Percentiles rank a stretch among this genome's conserved stretches.
phyloP scores from a whole-genome alignment of 2,797 vertebrate species.

The Eospalax fontanierii region DNA sequence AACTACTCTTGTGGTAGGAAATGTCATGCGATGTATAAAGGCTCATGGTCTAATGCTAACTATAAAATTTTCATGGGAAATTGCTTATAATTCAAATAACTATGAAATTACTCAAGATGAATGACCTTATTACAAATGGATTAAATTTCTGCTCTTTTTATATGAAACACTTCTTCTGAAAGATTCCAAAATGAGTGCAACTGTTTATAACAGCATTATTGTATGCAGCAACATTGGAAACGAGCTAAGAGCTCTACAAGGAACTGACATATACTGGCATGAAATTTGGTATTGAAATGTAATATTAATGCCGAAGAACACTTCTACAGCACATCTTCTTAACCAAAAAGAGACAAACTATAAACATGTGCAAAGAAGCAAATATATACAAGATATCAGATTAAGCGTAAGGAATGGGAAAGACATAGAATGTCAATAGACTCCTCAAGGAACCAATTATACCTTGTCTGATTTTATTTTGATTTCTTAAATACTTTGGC shows the following conservation, averaged over 20 bases:
- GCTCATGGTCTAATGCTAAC: no score
- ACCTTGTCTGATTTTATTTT: not conserved
- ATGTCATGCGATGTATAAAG: no score
- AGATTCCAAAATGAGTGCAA: not conserved
- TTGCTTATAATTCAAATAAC: no score
- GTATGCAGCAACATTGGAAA: not conserved
- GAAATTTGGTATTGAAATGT: not conserved
- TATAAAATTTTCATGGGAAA: no score
- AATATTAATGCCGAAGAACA: slow-evolving; percentile 41
- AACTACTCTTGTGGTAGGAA: no score
- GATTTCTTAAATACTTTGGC: not conserved
- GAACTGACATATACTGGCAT: not conserved
- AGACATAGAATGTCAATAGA: not conserved
- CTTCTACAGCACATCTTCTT: not conserved
- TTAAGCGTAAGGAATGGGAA: not conserved
- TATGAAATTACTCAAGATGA: no score
- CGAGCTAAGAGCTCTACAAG: not conserved
- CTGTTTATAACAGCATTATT: slow-evolving; percentile 16
- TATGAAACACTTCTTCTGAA: not conserved
- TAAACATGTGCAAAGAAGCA: not conserved
- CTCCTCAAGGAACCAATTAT: not conserved
- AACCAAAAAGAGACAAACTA: slow-evolving; percentile 39
- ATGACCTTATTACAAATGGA: not conserved
- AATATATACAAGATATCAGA: not conserved
- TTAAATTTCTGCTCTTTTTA: slow-evolving; percentile 1